Percentiles rank a stretch among this genome's conserved stretches.
These are phyloP conservation scores for Poecilus cupreus DNA, from an alignment of 2,888 invertebrate species.

Conservation along the genomic window DNA sequence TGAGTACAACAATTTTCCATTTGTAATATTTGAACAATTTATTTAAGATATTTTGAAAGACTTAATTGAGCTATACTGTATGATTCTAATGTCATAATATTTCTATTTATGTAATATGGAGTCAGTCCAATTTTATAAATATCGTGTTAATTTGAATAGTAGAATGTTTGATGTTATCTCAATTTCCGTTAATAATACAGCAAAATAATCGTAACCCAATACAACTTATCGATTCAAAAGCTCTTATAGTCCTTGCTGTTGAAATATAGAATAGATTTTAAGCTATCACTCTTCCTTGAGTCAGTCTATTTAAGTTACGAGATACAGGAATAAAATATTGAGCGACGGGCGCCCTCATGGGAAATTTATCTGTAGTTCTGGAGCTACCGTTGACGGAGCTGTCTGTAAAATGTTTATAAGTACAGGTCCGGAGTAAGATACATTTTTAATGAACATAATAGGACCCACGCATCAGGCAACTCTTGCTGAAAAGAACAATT, in stretches of 20 bases:
- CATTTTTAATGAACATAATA: conserved; percentile 46
- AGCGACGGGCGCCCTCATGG: conserved; percentile 28
- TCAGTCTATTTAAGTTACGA: conserved; percentile 53
- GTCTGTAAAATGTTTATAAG: conserved; percentile 49
- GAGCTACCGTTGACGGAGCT: conserved; percentile 29
- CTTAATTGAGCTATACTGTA: no score
- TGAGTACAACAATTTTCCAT: no score
- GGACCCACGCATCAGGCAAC: not conserved
- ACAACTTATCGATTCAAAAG: no score
- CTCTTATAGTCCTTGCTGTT: conserved; percentile 5
- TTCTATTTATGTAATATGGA: no score
- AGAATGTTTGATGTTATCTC: not conserved
- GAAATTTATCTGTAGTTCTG: conserved; percentile 40
- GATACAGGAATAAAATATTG: conserved; percentile 54
- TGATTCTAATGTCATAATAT: no score
- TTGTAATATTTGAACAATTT: no score
- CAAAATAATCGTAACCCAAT: no score
- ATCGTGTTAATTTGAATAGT: no score
- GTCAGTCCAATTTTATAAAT: no score
- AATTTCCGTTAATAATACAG: no score
- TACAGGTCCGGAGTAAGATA: conserved; percentile 4
- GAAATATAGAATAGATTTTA: conserved; percentile 50
- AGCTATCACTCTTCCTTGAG: conserved; percentile 44
- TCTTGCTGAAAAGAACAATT: not conserved
- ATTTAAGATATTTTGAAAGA: no score